A percentile compares a stretch with the other conserved stretches of the same genome.
Evolutionary conservation across 92 coral and sea anemone species (phyloP).

Genomic region (Heliopora coerulea): DNA sequence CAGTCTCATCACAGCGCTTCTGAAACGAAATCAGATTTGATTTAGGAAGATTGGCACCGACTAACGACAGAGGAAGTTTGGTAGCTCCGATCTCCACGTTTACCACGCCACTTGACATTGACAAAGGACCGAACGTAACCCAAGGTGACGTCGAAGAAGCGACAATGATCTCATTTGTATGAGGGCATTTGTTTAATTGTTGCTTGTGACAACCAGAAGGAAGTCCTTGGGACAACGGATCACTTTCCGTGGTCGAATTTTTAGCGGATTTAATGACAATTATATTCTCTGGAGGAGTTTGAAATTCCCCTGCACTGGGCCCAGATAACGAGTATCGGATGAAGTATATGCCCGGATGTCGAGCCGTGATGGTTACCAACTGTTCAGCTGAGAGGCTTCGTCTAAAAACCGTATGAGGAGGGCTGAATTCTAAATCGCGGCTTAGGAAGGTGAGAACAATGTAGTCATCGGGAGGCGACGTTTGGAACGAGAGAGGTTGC

Average conservation of each 20-base stretch:
- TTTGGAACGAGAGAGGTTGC: slow-evolving; percentile 40
- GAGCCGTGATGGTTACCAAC: slow-evolving; percentile 51
- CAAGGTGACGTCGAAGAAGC: slow-evolving; percentile 60
- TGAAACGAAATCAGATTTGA: background rate
- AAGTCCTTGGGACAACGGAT: background rate
- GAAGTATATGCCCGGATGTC: slow-evolving; percentile 53
- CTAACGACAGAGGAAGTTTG: slow-evolving; percentile 51
- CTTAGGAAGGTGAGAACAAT: slow-evolving; percentile 22
- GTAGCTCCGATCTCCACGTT: slow-evolving; percentile 24
- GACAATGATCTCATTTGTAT: slow-evolving; percentile 17
- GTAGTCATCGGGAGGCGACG: slow-evolving; percentile 53
- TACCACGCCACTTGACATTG: slow-evolving; percentile 52
- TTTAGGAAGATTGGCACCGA: slow-evolving; percentile 46
- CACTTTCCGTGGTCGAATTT: background rate
- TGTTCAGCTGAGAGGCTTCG: background rate
- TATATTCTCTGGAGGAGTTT: background rate
- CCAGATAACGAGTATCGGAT: slow-evolving; percentile 61
- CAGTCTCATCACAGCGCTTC: background rate
- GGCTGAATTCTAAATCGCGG: background rate
- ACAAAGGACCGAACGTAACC: slow-evolving; percentile 33
- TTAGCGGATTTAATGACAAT: background rate
- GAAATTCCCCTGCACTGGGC: slow-evolving; percentile 34
- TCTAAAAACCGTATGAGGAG: slow-evolving; percentile 4
- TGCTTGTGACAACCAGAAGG: slow-evolving; percentile 58
- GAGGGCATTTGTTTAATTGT: slow-evolving; percentile 47